Percentiles rank a stretch among this genome's conserved stretches.
Evolutionary conservation across 2,797 vertebrate species (phyloP).

Genomic region (Tokudaia muenninki): DNA sequence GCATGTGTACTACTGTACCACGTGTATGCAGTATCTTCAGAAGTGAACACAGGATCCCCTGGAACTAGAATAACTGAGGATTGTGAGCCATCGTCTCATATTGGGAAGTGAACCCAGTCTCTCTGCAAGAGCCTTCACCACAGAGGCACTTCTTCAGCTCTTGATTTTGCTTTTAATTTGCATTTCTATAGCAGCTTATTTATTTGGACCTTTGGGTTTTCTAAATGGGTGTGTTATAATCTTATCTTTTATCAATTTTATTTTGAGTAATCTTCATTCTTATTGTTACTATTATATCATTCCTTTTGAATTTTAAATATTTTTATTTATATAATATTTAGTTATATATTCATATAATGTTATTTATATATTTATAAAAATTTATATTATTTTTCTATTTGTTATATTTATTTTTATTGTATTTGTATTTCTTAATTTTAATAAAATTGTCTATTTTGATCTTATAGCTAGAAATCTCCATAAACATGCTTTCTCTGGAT

Average conservation of each 20-base stretch:
- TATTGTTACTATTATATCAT: not conserved
- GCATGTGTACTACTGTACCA: no score
- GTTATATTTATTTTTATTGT: no score
- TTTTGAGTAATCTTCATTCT: not conserved
- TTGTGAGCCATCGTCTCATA: not conserved
- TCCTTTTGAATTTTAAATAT: not conserved
- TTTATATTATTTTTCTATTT: not conserved
- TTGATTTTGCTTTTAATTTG: constrained; percentile 6
- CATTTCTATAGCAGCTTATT: not conserved
- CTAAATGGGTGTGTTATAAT: not conserved
- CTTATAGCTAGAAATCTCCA: not conserved
- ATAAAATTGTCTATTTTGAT: not conserved
- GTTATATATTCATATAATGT: not conserved
- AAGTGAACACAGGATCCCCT: not conserved
- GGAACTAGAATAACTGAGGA: not conserved
- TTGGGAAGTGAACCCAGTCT: not conserved
- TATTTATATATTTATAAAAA: not conserved
- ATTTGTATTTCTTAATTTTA: not conserved
- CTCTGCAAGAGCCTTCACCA: not conserved
- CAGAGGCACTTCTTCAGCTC: rapidly evolving
- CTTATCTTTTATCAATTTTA: constrained; percentile 52
- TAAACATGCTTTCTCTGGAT: not conserved
- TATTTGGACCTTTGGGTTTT: not conserved
- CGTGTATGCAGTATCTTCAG: no score
- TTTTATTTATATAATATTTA: not conserved